Percentiles rank a stretch among this genome's conserved stretches.
Conservation (phyloP, 2,888 invertebrate species). For the Dione vanillae region DNA sequence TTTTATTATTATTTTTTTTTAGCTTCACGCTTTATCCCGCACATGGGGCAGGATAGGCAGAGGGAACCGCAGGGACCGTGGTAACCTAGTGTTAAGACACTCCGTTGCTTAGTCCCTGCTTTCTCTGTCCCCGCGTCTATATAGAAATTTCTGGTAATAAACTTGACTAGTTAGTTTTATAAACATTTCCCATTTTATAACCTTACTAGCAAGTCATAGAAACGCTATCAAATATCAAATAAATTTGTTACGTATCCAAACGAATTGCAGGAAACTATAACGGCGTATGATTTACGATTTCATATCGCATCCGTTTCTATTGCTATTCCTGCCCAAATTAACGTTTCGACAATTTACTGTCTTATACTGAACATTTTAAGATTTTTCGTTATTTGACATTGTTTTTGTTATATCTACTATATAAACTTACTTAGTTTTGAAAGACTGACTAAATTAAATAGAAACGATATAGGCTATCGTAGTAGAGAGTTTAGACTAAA, state of each 20-base stretch:
- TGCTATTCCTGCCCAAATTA: constrained; percentile 26
- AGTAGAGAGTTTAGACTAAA: no score
- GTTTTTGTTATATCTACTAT: no score
- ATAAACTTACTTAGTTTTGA: no score
- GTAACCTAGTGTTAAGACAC: no score
- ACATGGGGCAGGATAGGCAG: background rate
- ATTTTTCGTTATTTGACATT: background rate
- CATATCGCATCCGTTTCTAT: constrained; percentile 35
- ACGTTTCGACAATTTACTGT: constrained; percentile 26
- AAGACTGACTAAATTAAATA: no score
- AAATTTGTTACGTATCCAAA: constrained; percentile 4
- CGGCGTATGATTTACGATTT: constrained; percentile 37
- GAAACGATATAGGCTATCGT: no score
- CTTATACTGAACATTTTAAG: background rate
- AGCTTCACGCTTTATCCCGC: background rate
- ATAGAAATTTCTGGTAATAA: no score
- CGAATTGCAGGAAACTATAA: constrained; percentile 30
- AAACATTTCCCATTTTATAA: background rate
- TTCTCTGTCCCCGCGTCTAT: no score
- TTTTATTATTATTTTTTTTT: background rate
- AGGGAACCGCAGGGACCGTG: background rate
- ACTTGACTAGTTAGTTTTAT: background rate
- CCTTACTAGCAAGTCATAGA: background rate
- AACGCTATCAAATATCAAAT: constrained; percentile 8
- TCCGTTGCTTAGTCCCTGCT: no score